A percentile compares a stretch with the other conserved stretches of the same genome.
Evolutionary conservation across 2,888 invertebrate species (phyloP).

Genomic region (Torymus tubicola): DNA sequence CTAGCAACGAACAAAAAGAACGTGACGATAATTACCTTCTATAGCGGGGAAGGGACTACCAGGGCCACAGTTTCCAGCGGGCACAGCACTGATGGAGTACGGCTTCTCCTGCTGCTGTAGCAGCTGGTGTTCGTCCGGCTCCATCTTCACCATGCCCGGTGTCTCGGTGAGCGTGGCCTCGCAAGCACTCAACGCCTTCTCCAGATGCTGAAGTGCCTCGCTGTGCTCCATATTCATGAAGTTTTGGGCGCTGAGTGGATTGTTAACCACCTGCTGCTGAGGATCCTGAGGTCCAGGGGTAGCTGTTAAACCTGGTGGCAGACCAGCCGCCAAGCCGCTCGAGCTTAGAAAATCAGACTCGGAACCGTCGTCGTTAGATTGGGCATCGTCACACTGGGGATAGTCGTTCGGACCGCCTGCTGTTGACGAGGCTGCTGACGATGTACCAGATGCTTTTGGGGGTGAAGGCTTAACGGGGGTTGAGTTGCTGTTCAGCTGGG

Average conservation of each 20-base stretch:
- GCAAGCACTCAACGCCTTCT: constrained; percentile 73
- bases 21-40: constrained; percentile 67
- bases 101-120: constrained; percentile 72
- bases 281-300: constrained; percentile 57
- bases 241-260: constrained; percentile 67
- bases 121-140: constrained; percentile 73
- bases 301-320: constrained; percentile 55
- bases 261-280: constrained; percentile 51
- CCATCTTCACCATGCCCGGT: constrained; percentile 74
- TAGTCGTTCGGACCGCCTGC: constrained; percentile 55
- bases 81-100: constrained; percentile 74
- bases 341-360: constrained; percentile 64
- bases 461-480: constrained; percentile 55
- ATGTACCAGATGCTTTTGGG: constrained; percentile 60
- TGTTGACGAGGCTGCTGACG: constrained; percentile 61
- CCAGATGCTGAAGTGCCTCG: constrained; percentile 74
- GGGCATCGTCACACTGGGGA: constrained; percentile 51
- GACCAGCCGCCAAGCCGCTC: constrained; percentile 53
- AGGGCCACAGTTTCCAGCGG: constrained; percentile 69
- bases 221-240: constrained; percentile 74
- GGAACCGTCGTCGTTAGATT: constrained; percentile 62
- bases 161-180: constrained; percentile 74
- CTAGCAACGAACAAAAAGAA: too few species aligned
- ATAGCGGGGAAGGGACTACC: constrained; percentile 74
- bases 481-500: constrained; percentile 35